These are phyloP conservation scores for Apomyelois bistriatella DNA, from an alignment of 2,888 invertebrate genomes.

Conservation along the genomic window DNA sequence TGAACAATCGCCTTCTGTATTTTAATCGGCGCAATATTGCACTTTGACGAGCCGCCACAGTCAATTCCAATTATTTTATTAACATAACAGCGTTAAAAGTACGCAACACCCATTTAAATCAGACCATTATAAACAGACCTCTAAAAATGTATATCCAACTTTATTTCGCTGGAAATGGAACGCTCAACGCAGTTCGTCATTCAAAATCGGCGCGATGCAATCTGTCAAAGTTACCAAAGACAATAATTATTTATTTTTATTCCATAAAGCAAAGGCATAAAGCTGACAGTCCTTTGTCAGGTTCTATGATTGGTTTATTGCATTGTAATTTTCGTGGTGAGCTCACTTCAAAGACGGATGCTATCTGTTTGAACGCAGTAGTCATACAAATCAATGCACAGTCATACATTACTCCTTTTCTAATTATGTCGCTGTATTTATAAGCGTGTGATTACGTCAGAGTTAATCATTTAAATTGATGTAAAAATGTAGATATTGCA, in stretches of 20 bases:
- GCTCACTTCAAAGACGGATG: slow-evolving; percentile 9
- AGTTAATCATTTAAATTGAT: too few relatives aligned
- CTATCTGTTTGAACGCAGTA: slow-evolving; percentile 7
- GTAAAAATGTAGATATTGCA: too few relatives aligned
- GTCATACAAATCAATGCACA: slow-evolving; percentile 10
- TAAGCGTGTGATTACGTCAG: background rate
- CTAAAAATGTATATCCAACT: background rate
- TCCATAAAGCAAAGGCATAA: slow-evolving; percentile 6
- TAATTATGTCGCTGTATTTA: slow-evolving; percentile 2
- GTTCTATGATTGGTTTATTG: background rate
- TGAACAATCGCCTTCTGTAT: slow-evolving; percentile 15
- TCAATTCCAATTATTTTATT: slow-evolving; percentile 22
- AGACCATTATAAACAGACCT: slow-evolving; percentile 6
- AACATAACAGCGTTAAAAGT: slow-evolving; percentile 18
- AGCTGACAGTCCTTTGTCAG: slow-evolving; percentile 1
- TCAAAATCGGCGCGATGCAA: slow-evolving; percentile 4
- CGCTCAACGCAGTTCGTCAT: background rate
- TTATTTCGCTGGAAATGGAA: background rate
- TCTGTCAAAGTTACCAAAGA: slow-evolving; percentile 9
- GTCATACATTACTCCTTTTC: slow-evolving; percentile 6
- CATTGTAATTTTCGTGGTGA: background rate
- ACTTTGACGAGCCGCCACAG: slow-evolving; percentile 19
- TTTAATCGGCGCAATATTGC: slow-evolving; percentile 13
- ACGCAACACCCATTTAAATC: slow-evolving; percentile 16
- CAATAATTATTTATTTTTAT: background rate